Evolutionary conservation across 2,888 invertebrate species (phyloP).

Genomic region (Hyposoter didymator): DNA sequence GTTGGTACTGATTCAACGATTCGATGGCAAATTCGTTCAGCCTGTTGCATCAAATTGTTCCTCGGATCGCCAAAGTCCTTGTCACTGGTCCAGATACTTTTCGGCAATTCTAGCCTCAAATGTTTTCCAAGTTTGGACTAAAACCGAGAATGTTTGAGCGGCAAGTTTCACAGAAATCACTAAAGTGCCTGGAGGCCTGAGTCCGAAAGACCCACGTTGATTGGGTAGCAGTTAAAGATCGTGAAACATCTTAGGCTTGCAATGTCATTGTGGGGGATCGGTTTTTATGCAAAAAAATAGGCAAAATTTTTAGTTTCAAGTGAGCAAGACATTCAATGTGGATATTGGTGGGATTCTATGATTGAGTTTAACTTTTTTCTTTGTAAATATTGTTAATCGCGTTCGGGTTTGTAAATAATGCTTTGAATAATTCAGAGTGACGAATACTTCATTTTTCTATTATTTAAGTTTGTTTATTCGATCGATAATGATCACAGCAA

Average conservation of each 20-base stretch:
- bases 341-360: not conserved
- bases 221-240: not conserved
- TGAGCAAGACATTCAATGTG: no score
- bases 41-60: no score
- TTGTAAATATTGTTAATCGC: constrained; percentile 1
- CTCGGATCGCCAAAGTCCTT: no score
- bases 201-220: not conserved
- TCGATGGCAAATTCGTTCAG: not conserved
- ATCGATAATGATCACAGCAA: not conserved
- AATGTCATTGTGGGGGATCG: not conserved
- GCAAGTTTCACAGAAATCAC: not conserved
- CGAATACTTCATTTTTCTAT: not conserved
- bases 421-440: constrained; percentile 19
- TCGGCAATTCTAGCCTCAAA: not conserved
- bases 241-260: not conserved
- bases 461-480: constrained; percentile 2
- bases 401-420: constrained; percentile 14
- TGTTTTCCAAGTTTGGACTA: not conserved
- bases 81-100: no score
- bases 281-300: not conserved
- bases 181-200: not conserved
- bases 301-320: not conserved
- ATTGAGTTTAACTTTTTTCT: not conserved
- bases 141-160: not conserved
- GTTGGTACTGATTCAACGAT: constrained; percentile 75